A percentile compares a stretch with the other conserved stretches of the same genome.
phyloP scores from a whole-genome alignment of 2,888 invertebrate genomes.

The Pinctada fucata region DNA sequence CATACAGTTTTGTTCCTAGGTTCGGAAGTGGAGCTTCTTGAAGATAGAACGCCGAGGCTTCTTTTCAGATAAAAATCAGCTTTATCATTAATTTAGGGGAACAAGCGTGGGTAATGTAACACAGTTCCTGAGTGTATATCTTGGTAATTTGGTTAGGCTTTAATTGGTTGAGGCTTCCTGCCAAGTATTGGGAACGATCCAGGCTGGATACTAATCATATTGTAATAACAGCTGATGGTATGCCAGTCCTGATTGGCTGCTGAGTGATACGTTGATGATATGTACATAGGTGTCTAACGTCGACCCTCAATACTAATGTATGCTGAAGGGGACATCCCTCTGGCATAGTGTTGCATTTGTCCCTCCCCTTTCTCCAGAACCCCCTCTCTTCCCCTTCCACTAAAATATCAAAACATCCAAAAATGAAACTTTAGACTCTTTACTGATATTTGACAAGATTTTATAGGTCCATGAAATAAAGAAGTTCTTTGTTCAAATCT shows the following conservation, averaged over 20 bases:
- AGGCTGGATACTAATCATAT: neutral
- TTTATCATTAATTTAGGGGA: constrained; percentile 1
- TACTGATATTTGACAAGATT: too few species aligned
- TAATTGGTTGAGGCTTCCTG: neutral
- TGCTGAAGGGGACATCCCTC: too few species aligned
- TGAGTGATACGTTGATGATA: neutral
- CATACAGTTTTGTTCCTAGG: neutral
- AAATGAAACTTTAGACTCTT: too few species aligned
- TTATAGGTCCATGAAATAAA: too few species aligned
- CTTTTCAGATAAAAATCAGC: neutral
- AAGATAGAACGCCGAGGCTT: neutral
- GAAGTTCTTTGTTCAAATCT: too few species aligned
- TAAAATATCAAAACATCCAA: too few species aligned
- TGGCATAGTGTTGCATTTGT: too few species aligned
- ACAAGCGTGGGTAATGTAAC: constrained; percentile 2
- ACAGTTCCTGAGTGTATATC: neutral
- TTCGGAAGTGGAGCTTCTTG: neutral
- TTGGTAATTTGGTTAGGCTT: constrained; percentile 2
- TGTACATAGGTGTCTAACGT: neutral
- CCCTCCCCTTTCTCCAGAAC: too few species aligned
- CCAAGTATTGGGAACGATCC: neutral
- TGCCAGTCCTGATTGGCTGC: neutral
- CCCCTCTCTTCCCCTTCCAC: too few species aligned
- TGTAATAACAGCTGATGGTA: neutral
- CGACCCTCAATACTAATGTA: too few species aligned